Conservation (phyloP, 1,140 invertebrate species). For the Phocides pigmalion region DNA sequence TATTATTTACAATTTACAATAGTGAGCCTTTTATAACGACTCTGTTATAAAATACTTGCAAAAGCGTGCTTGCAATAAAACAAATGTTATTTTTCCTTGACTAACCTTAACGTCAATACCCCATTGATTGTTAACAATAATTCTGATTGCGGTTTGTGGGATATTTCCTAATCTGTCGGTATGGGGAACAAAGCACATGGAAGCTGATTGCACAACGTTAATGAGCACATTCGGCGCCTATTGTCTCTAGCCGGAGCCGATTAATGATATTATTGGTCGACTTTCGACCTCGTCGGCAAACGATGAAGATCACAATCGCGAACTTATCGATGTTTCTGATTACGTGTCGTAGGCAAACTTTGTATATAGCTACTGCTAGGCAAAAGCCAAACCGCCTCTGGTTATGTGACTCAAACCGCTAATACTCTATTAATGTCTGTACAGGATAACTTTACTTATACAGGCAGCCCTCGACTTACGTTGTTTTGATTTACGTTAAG, state of each 20-base stretch:
- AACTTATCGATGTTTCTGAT: constrained; percentile 49
- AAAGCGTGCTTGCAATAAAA: neutral
- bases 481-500: no score
- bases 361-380: neutral
- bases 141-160: constrained; percentile 27
- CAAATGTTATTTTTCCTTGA: neutral
- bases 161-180: constrained; percentile 34
- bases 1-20: no score
- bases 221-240: constrained; percentile 59
- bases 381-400: constrained; percentile 5
- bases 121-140: constrained; percentile 31
- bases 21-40: no score
- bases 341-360: constrained; percentile 33
- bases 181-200: constrained; percentile 47
- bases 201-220: constrained; percentile 56
- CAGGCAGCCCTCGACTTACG: no score
- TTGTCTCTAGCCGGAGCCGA: constrained; percentile 44
- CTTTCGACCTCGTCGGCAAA: constrained; percentile 48
- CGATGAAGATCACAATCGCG: constrained; percentile 56
- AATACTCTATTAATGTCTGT: no score
- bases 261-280: constrained; percentile 60
- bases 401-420: neutral
- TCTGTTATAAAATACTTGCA: neutral
- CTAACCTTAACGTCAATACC: constrained; percentile 23
- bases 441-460: no score